phyloP scores from a whole-genome alignment of 2,797 vertebrate species.

The Rhodeus uyekii region DNA sequence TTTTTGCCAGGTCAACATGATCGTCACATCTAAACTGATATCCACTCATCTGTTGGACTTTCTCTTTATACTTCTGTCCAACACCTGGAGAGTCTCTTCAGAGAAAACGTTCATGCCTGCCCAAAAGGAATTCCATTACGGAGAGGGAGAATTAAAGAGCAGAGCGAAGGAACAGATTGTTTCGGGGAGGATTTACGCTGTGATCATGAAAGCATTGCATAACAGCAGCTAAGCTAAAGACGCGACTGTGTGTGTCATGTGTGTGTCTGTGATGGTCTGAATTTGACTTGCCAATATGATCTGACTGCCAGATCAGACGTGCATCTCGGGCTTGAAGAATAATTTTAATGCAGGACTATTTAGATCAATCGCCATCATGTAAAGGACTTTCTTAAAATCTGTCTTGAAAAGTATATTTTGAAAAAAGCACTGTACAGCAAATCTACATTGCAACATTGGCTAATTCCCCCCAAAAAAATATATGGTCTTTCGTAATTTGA shows the following conservation, averaged over 20 bases:
- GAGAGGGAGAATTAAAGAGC: conserved; percentile 9
- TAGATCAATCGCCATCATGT: neutral
- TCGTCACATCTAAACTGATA: conserved; percentile 4
- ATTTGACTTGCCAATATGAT: neutral
- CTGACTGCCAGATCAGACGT: conserved; percentile 2
- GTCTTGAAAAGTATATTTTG: neutral
- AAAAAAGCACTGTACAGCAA: neutral
- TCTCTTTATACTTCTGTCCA: conserved; percentile 30
- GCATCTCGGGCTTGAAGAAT: neutral
- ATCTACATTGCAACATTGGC: neutral
- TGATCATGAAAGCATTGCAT: conserved; percentile 9
- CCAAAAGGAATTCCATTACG: conserved; percentile 36
- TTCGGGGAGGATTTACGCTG: neutral
- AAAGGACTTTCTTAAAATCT: neutral
- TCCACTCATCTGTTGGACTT: conserved; percentile 33
- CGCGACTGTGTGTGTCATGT: neutral
- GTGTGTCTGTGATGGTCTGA: neutral
- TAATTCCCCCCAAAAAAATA: neutral
- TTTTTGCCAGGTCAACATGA: conserved; percentile 44
- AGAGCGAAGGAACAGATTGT: conserved; percentile 1
- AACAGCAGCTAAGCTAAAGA: conserved; percentile 27
- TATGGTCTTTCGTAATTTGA: neutral
- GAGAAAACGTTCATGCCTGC: conserved; percentile 41
- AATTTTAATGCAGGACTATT: neutral
- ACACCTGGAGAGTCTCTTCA: conserved; percentile 52